Base-by-base conservation (phyloP, 2,113 vertebrate species). In the Leucosticte australis region DNA sequence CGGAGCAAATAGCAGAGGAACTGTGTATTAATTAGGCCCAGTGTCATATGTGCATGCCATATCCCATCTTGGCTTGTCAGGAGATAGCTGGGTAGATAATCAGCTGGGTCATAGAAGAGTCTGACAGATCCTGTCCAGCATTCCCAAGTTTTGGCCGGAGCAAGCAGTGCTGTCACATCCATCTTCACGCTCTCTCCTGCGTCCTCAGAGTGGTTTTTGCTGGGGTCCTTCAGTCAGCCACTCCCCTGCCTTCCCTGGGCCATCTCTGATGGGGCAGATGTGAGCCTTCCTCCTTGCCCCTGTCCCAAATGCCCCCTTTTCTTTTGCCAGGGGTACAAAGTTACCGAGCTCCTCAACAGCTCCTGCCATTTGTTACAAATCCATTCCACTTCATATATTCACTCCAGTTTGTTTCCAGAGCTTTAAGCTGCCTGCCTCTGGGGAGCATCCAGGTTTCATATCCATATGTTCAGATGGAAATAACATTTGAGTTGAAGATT, bases 401-500 rank as follows among this genome's bases (percentile, higher is more conserved):
- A 39, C 83, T 89, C 64, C 13, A 11, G 68, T 87, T 87, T 46
- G 59, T 47, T 93, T 77, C 76, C 63, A 69, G 71, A 81, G 35
- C 46, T 81, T 56, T 68, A 37, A 71, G 44, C 23, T 85, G 69
- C 57, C 80, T 82, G 89, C 69, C 74, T 64, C 87, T 30, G 60
- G 62, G 81, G 81, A 70, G 64, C 49, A 55, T 39, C 53, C 69
- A 76, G 65, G 33, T 53, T 92, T 78, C 69, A 52, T 12, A 91
- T 87, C 52, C 89, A 22, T 91, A 60, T 60, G 65, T 75, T 92
- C 56, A 60, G 49, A 94, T 96, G 92, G 95, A 96, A 96, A 96
- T 91, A 94, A 91, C 83, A 84, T 91, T 81, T 55, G 46, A 86
- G 59, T 77, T 87, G 77, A 82, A 95, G 94, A 94, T 91, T 92